A percentile compares a stretch with the other conserved stretches of the same genome.
Evolutionary conservation across 2,113 vertebrate species (phyloP).

Genomic region (Scophthalmus maximus): DNA sequence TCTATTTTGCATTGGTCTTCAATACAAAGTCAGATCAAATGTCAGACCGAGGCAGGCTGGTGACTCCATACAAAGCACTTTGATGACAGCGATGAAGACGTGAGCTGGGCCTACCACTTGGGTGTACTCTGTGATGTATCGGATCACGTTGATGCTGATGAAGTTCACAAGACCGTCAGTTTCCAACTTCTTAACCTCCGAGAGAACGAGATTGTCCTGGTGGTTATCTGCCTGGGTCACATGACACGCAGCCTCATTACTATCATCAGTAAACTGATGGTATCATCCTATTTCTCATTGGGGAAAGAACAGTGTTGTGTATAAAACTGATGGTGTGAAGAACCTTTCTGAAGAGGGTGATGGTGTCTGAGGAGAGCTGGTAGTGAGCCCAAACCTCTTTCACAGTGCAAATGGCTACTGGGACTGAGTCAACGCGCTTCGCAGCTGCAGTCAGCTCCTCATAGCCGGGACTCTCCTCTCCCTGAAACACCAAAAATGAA

Average conservation of each 20-base stretch:
- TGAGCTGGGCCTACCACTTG: conserved; percentile 81
- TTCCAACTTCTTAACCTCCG: conserved; percentile 78
- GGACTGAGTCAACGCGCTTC: conserved; percentile 76
- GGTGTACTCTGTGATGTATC: conserved; percentile 91
- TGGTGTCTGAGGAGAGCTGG: conserved; percentile 78
- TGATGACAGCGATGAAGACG: not conserved
- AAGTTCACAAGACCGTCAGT: conserved; percentile 84
- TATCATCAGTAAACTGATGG: not conserved
- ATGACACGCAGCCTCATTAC: conserved; percentile 17
- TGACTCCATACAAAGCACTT: not conserved
- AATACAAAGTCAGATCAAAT: not conserved
- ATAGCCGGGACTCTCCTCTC: conserved; percentile 78
- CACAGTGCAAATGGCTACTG: conserved; percentile 84
- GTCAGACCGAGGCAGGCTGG: not conserved
- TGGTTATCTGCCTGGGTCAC: conserved; percentile 86
- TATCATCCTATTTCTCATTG: not conserved
- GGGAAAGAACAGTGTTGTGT: not conserved
- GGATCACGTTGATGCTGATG: conserved; percentile 85
- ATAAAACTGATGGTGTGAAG: not conserved
- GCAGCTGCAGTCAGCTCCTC: conserved; percentile 77
- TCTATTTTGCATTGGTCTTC: not conserved
- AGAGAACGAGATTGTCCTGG: conserved; percentile 80
- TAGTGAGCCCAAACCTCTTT: conserved; percentile 84
- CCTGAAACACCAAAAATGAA: conserved; percentile 74
- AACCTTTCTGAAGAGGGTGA: conserved; percentile 90